Conservation (phyloP, 2,113 vertebrate genomes). For the Myxocyprinus asiaticus region DNA sequence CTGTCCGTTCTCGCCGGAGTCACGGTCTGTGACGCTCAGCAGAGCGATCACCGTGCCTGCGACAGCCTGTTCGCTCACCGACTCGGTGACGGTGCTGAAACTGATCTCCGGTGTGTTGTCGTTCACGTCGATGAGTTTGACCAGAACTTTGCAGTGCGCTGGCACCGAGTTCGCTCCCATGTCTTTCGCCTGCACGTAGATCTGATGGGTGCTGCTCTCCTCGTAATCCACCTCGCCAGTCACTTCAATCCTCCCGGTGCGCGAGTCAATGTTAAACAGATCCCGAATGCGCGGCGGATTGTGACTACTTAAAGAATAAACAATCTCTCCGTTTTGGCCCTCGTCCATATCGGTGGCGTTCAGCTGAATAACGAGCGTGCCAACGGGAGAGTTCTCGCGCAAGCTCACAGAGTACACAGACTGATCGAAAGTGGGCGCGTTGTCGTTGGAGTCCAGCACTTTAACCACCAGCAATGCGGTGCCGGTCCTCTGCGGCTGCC, state of each 20-base stretch:
- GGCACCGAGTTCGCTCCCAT: slow-evolving; percentile 95
- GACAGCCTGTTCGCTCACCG: slow-evolving; percentile 91
- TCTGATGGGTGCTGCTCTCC: slow-evolving; percentile 90
- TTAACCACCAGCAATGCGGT: slow-evolving; percentile 93
- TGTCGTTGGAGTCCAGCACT: slow-evolving; percentile 97
- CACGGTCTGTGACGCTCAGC: slow-evolving; percentile 94
- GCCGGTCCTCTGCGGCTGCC: slow-evolving; percentile 88
- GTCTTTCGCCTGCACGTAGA: slow-evolving; percentile 95
- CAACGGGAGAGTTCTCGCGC: slow-evolving; percentile 90
- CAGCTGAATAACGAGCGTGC: slow-evolving; percentile 91
- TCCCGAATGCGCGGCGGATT: slow-evolving; percentile 86
- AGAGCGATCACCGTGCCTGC: slow-evolving; percentile 94
- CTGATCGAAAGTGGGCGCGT: slow-evolving; percentile 94
- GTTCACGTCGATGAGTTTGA: slow-evolving; percentile 91
- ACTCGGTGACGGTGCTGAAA: slow-evolving; percentile 95
- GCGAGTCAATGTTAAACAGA: slow-evolving; percentile 83
- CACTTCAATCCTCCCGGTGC: slow-evolving; percentile 90
- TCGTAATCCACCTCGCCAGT: slow-evolving; percentile 93
- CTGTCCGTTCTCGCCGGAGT: slow-evolving; percentile 93
- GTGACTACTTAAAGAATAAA: slow-evolving; percentile 95
- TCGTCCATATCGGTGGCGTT: slow-evolving; percentile 96
- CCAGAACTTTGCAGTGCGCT: slow-evolving; percentile 96
- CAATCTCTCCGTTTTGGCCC: slow-evolving; percentile 94
- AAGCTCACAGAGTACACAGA: slow-evolving; percentile 92
- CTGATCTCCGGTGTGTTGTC: slow-evolving; percentile 96